Evolutionary conservation across 2,888 invertebrate genomes (phyloP), one percentile per base, ranked within the genome.

Genomic region (Sphinx pinastri): DNA sequence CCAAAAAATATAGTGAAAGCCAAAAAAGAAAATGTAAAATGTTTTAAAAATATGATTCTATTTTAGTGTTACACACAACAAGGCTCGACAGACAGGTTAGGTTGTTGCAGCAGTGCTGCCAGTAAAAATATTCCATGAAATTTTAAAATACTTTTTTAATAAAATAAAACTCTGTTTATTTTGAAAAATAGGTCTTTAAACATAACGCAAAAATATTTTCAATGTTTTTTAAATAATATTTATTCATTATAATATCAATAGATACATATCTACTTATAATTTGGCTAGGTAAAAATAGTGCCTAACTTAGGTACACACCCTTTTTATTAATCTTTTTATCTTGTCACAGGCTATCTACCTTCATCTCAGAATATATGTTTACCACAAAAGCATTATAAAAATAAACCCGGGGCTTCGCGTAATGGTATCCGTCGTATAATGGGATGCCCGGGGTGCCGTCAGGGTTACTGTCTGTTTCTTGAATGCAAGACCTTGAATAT

Each of bases 401-500:
- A 60, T 60, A 60, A 72, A 71, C 70, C 70, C 70, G 71, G 47
- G 71, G 68, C n/a, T 66, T 68, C 47, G 16, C 11, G 45, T 45
- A 68, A n/a, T 16, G 54, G 54, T 45, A 68, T 31, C 52, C 31
- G n/a, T 45, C 45, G 54, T 45, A 54, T 68, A 68, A 68, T 55
- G 55, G 68, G 38, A n/a, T 5, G 45, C n/a, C 67, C 67, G 45
- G 68, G 55, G 47, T 68, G 47, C 19, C 55, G 31, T 60, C 63
- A 12, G 55, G 55, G 47, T 47, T 55, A 19, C 55, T 38, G 68
- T 45, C 12, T 57, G 57, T 16, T 16, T 68, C 19, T 19, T 47
- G 45, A 68, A 72, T 19, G 45, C 60, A 63, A 59, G 67, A 70
- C 69, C 71, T 72, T 72, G 69, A 70, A 72, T 69, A 70, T 69